These are phyloP conservation scores for Labia minor DNA, from an alignment of 2,888 invertebrate genomes.

Conservation along the genomic window DNA sequence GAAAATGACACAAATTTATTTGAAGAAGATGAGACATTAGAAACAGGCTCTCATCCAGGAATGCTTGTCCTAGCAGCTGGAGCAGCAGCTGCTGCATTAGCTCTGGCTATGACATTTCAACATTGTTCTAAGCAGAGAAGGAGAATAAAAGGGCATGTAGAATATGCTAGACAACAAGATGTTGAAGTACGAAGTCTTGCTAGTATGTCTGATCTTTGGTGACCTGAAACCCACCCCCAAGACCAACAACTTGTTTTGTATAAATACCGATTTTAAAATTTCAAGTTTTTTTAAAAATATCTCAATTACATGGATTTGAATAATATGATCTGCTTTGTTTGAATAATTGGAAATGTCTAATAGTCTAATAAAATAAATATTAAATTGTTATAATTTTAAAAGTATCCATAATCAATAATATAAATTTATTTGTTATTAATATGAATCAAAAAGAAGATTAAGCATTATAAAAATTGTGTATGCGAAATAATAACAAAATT, in stretches of 20 bases:
- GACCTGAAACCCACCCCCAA: slow-evolving; percentile 36
- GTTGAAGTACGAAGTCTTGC: slow-evolving; percentile 50
- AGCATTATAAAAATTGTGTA: too few species aligned
- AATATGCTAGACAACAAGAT: slow-evolving; percentile 35
- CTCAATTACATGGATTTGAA: neutral
- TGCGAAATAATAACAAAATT: too few species aligned
- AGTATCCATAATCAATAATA: too few species aligned
- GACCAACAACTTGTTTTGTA: slow-evolving; percentile 13
- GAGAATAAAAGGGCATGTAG: slow-evolving; percentile 20
- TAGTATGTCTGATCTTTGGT: slow-evolving; percentile 58
- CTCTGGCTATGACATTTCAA: slow-evolving; percentile 40
- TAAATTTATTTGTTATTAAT: too few species aligned
- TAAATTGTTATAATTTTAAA: too few species aligned
- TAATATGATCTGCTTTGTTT: too few species aligned
- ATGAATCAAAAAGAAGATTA: too few species aligned
- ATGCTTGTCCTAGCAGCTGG: slow-evolving; percentile 47
- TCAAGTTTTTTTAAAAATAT: neutral
- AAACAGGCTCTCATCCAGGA: slow-evolving; percentile 39
- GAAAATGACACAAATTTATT: neutral
- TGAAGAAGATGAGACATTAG: neutral
- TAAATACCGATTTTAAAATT: neutral
- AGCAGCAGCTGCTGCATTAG: slow-evolving; percentile 44
- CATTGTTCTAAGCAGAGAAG: slow-evolving; percentile 33
- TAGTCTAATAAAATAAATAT: too few species aligned
- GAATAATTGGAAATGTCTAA: too few species aligned